These are phyloP conservation scores for Ashinkailepas kermadecensis DNA, from an alignment of 2,888 invertebrate genomes.

Conservation along the genomic window DNA sequence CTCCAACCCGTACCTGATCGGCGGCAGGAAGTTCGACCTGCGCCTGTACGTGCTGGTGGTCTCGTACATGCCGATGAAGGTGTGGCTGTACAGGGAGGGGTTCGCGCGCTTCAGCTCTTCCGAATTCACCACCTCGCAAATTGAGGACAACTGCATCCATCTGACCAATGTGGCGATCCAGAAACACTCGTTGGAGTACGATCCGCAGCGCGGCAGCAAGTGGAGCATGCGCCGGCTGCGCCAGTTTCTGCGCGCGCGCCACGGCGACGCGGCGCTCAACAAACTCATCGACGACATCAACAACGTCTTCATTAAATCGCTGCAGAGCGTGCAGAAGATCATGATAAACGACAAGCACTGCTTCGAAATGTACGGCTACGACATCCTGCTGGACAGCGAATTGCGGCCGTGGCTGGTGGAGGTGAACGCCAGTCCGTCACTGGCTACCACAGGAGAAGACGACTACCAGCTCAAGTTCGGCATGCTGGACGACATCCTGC, in stretches of 20 bases:
- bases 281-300: constrained; percentile 47
- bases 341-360: constrained; percentile 55
- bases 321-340: constrained; percentile 50
- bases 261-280: constrained; percentile 48
- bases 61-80: constrained; percentile 48
- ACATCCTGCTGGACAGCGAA: constrained; percentile 68
- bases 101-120: constrained; percentile 55
- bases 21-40: constrained; percentile 56
- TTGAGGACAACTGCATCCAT: constrained; percentile 52
- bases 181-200: constrained; percentile 48
- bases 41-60: constrained; percentile 54
- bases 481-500: constrained; percentile 52
- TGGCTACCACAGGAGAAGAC: constrained; percentile 55
- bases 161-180: constrained; percentile 54
- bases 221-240: constrained; percentile 51
- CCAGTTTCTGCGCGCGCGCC: constrained; percentile 49
- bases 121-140: constrained; percentile 50
- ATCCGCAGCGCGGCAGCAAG: constrained; percentile 50
- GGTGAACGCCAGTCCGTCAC: constrained; percentile 74
- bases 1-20: constrained; percentile 52
- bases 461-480: constrained; percentile 54
- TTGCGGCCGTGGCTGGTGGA: constrained; percentile 83
- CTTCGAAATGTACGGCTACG: constrained; percentile 86
- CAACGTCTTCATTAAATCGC: constrained; percentile 49
- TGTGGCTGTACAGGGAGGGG: constrained; percentile 54